Evolutionary conservation across 2,797 vertebrate species (phyloP).

Genomic region (Megaceryle alcyon): DNA sequence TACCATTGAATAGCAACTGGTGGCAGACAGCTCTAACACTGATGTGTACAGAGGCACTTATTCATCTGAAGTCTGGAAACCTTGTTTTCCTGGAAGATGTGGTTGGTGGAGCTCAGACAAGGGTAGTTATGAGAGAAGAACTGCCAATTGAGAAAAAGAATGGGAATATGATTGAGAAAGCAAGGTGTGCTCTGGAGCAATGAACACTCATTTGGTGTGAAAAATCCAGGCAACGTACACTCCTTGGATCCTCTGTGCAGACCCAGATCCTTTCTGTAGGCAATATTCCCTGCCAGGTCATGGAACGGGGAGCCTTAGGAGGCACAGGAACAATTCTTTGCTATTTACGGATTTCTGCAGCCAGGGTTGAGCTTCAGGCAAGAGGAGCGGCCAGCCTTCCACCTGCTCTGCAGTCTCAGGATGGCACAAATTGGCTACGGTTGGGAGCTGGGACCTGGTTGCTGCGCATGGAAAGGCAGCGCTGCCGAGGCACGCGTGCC

Average conservation of each 20-base stretch:
- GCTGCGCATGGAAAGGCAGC: accelerated
- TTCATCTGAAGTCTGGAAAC: background rate
- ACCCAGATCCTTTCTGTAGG: background rate
- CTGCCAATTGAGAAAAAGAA: accelerated
- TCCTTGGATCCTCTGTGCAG: background rate
- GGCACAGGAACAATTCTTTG: background rate
- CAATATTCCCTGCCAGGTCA: background rate
- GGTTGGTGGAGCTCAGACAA: background rate
- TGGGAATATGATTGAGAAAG: background rate
- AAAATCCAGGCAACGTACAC: background rate
- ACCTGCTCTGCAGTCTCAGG: background rate
- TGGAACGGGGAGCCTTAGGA: background rate
- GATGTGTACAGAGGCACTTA: background rate
- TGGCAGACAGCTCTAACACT: background rate
- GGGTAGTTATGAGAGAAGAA: background rate
- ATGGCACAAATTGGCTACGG: background rate
- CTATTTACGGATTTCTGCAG: background rate
- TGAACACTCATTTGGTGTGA: background rate
- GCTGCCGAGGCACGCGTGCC: accelerated
- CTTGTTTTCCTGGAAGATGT: background rate
- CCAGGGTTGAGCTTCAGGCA: background rate
- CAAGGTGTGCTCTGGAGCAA: background rate
- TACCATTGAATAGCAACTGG: accelerated
- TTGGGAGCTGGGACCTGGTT: background rate
- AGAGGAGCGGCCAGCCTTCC: background rate